Evolutionary conservation across 2,113 vertebrate species (phyloP).

Genomic region (Campylomormyrus tamandua): DNA sequence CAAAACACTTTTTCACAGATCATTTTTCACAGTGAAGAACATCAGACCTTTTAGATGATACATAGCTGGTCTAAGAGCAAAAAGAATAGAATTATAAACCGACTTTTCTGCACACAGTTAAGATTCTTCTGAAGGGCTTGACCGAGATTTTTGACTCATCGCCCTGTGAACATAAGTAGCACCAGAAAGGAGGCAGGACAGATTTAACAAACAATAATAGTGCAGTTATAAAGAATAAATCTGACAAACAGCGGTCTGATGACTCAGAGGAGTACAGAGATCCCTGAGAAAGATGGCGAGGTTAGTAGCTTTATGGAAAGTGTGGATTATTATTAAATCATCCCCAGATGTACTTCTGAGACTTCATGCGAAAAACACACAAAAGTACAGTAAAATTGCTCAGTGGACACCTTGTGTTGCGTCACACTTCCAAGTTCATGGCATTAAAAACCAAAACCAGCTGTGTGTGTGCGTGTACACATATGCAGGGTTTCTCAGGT

Average conservation of each 20-base stretch:
- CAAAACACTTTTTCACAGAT: neutral
- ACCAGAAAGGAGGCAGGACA: neutral
- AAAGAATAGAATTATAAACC: neutral
- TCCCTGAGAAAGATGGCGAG: neutral
- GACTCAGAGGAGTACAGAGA: neutral
- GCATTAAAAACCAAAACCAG: neutral
- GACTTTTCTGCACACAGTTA: neutral
- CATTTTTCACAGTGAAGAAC: neutral
- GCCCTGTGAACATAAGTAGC: neutral
- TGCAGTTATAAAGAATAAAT: neutral
- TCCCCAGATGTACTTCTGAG: neutral
- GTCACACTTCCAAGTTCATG: neutral
- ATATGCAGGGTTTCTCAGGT: neutral
- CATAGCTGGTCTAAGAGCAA: neutral
- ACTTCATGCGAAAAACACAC: neutral
- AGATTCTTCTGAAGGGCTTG: neutral
- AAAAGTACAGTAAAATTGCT: neutral
- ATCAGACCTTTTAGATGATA: neutral
- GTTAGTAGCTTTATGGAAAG: neutral
- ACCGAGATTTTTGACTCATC: neutral
- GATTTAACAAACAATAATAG: neutral
- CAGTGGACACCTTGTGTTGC: neutral
- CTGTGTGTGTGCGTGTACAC: neutral
- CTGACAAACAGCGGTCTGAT: neutral
- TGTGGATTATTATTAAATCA: neutral